Evolutionary conservation across 2,888 invertebrate genomes (phyloP).

Genomic region (Tenodera sinensis): DNA sequence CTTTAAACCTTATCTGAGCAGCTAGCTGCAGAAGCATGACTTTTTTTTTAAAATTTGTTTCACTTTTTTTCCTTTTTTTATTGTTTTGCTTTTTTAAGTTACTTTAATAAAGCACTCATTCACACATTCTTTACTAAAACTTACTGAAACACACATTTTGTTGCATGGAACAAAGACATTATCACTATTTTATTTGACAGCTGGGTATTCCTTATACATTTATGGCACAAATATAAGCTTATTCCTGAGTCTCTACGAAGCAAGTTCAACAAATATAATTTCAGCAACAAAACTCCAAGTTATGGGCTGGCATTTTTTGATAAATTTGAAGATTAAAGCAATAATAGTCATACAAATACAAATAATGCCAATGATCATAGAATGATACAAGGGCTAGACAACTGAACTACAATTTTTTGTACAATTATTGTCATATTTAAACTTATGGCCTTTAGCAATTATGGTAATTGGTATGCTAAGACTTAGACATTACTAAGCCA

Average conservation of each 20-base stretch:
- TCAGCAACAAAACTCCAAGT: not conserved
- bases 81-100: not conserved
- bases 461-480: not conserved
- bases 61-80: not conserved
- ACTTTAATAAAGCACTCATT: not conserved
- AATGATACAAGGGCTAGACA: not conserved
- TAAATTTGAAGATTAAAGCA: not conserved
- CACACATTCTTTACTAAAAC: not conserved
- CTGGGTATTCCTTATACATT: not conserved
- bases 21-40: not conserved
- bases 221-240: not conserved
- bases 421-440: not conserved
- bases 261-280: not conserved
- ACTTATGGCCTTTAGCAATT: not conserved
- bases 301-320: not conserved
- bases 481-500: not conserved
- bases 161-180: not conserved
- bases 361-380: no score
- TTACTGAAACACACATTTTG: not conserved
- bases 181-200: not conserved
- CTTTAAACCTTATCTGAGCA: not conserved
- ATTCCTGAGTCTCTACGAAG: not conserved
- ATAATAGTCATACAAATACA: not conserved
- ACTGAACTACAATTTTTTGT: not conserved
- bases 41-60: not conserved